Conservation (phyloP, 2,113 vertebrate species). For the Peromyscus polionotus region DNA sequence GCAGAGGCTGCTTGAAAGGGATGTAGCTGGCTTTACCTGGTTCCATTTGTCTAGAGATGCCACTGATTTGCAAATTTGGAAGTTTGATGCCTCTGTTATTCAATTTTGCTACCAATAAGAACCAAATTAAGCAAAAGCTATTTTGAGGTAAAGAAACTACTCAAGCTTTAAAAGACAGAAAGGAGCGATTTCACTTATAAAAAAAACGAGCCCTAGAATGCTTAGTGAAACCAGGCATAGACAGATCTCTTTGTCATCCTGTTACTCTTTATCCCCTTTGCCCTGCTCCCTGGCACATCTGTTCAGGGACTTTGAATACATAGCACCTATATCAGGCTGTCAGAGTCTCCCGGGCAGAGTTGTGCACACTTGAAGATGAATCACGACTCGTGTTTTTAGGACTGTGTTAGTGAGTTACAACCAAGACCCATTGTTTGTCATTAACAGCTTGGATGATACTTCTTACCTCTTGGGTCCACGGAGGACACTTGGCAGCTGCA, state of each 20-base stretch:
- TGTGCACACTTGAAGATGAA: constrained; percentile 38
- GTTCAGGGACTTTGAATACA: neutral
- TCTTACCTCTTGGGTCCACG: constrained; percentile 80
- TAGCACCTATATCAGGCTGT: neutral
- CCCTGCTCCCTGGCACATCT: neutral
- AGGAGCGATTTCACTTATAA: neutral
- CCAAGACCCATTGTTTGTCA: constrained; percentile 71
- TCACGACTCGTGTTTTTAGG: constrained; percentile 56
- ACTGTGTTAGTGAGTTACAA: constrained; percentile 71
- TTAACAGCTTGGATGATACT: constrained; percentile 64
- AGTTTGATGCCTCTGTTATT: neutral
- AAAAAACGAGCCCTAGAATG: constrained; percentile 18
- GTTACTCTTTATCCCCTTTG: neutral
- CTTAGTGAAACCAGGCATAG: neutral
- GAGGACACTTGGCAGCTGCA: constrained; percentile 88
- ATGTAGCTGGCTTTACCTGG: neutral
- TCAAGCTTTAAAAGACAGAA: neutral
- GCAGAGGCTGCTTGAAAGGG: neutral
- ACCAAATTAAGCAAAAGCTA: constrained; percentile 31
- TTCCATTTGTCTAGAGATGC: neutral
- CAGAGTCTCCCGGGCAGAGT: neutral
- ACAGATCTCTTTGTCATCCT: neutral
- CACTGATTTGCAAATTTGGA: neutral
- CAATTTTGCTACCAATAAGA: constrained; percentile 10
- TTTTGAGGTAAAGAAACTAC: constrained; percentile 5